Base-by-base conservation (phyloP, 2,797 vertebrate genomes). In the Zalophus californianus region DNA sequence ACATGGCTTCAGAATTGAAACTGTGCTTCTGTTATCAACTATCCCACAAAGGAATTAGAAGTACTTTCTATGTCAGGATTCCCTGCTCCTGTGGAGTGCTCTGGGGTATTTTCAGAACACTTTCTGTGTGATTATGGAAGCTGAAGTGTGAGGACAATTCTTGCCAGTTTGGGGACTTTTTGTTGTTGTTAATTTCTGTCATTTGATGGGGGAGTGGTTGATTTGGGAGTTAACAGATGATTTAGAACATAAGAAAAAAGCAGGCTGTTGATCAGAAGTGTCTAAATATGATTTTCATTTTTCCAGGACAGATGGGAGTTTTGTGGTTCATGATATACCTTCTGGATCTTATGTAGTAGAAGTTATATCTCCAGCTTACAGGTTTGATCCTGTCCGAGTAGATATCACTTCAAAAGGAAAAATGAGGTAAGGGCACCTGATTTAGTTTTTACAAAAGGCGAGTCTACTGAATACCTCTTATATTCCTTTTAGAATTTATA, bases 331-430 rank as follows among this genome's bases (percentile, higher is more conserved):
- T 72, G 99, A 99, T 97, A 99, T 99, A 91, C 99, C 99, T 18
- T 99, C 99, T 50, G 99, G 99, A 97, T 99, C 99, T 38, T 99
- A 99, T 0, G 99, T 99, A 25, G 99, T 99, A 77, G 99, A 99
- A 98, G 98, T 99, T 90, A 98, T 99, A 97, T 99, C 99, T 21
- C 99, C 99, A 52, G 99, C 99, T 70, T 99, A 99, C 94, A 99
- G 99, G 98, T 99, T 99, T 98, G 99, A 99, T 72, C 99, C 99
- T 0, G 99, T 99, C 44, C 99, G 99, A 98, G 99, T 99, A 38
- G 99, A 99, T 98, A 99, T 99, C 96, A 99, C 99, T 82, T 99
- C 99, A 90, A 99, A 99, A 98, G 99, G 99, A 52, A 99, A 99
- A 99, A 99, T 99, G 99, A 99, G 99, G 99, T 99, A 95, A 98